phyloP scores from a whole-genome alignment of 2,888 invertebrate genomes.

The Thymelicus lineola region DNA sequence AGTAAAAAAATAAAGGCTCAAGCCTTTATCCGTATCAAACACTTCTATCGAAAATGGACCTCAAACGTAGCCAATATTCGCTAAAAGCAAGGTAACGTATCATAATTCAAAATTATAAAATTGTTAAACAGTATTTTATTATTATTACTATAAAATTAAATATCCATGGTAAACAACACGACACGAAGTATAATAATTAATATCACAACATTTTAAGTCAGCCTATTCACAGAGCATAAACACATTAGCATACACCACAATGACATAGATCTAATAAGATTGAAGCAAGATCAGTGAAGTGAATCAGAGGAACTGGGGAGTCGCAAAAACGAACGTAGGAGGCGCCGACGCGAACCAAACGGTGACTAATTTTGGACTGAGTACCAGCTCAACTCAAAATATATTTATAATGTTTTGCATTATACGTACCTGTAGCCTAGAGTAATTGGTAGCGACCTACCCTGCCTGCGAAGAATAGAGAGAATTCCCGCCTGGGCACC shows the following conservation, averaged over 20 bases:
- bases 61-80: too few species aligned
- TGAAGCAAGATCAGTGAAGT: constrained; percentile 20
- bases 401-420: too few species aligned
- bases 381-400: constrained; percentile 1
- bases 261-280: constrained; percentile 29
- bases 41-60: too few species aligned
- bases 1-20: too few species aligned
- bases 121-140: not conserved
- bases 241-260: constrained; percentile 25
- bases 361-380: constrained; percentile 15
- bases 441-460: too few species aligned
- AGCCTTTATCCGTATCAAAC: too few species aligned
- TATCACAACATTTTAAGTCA: constrained; percentile 12
- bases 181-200: too few species aligned
- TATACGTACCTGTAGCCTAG: too few species aligned
- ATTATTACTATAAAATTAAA: not conserved
- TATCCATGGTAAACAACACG: constrained; percentile 15
- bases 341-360: constrained; percentile 8
- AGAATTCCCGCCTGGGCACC: too few species aligned
- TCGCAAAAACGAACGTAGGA: constrained; percentile 30
- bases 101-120: not conserved
- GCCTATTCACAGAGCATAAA: constrained; percentile 6
- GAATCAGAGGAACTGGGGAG: constrained; percentile 17
- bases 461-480: too few species aligned
- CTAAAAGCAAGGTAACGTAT: not conserved